These are phyloP conservation scores for Eupithecia insigniata DNA, from an alignment of 2,888 invertebrate genomes.

Conservation along the genomic window DNA sequence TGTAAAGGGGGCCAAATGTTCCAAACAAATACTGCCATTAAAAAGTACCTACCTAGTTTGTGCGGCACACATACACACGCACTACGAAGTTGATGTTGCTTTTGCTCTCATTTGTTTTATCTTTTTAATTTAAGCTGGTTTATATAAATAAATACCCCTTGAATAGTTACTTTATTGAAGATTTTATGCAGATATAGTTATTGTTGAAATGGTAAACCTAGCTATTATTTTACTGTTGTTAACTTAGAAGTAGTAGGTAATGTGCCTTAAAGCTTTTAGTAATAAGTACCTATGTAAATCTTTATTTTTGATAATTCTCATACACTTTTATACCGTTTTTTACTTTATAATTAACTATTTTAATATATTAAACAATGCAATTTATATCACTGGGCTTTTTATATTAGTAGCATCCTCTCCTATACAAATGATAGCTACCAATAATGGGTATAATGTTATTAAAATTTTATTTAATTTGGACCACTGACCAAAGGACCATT, in stretches of 20 bases:
- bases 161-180: too few relatives aligned
- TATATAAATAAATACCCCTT: too few relatives aligned
- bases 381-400: neutral
- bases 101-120: too few relatives aligned
- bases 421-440: neutral
- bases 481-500: neutral
- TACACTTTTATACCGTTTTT: neutral
- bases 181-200: neutral
- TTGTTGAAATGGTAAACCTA: neutral
- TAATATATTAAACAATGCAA: neutral
- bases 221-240: too few relatives aligned
- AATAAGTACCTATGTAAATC: too few relatives aligned
- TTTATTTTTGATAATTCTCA: neutral
- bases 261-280: neutral
- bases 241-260: too few relatives aligned
- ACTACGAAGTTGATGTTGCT: too few relatives aligned
- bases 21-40: neutral
- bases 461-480: too few relatives aligned
- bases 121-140: too few relatives aligned
- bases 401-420: neutral
- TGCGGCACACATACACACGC: neutral
- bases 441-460: too few relatives aligned
- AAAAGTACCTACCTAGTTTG: neutral
- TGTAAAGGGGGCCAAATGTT: neutral
- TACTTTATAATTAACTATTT: neutral